Conservation (phyloP, 2,797 vertebrate genomes). For the Myripristis jacobus region DNA sequence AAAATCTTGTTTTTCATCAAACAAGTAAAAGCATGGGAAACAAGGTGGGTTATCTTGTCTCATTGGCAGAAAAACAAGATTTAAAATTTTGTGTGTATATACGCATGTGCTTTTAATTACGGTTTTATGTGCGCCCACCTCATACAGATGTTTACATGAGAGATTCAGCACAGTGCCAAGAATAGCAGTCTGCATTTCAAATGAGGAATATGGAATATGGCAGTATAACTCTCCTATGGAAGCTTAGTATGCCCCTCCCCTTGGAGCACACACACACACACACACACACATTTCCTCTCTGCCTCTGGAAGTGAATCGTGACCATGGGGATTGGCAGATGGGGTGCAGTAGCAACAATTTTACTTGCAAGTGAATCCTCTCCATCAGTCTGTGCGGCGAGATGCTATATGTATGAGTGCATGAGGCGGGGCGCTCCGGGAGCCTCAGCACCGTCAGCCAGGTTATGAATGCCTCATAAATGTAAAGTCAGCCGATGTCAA, state of each 20-base stretch:
- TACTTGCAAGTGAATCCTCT: neutral
- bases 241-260: neutral
- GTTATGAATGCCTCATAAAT: slow-evolving; percentile 20
- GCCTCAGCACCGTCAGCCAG: neutral
- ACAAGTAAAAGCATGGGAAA: too few species aligned
- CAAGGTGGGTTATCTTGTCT: too few species aligned
- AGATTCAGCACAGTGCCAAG: slow-evolving; percentile 19
- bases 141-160: neutral
- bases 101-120: neutral
- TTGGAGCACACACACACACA: too few species aligned
- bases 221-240: neutral
- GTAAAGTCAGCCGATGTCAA: slow-evolving; percentile 10
- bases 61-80: too few species aligned
- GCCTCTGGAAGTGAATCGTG: neutral
- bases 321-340: neutral
- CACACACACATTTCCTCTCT: neutral
- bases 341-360: neutral
- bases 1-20: too few species aligned
- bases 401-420: neutral
- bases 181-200: slow-evolving; percentile 19
- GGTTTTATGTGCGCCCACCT: neutral
- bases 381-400: neutral
- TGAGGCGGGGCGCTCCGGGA: neutral
- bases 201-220: neutral
- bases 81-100: neutral